Evolutionary conservation across 2,797 vertebrate species (phyloP).

Genomic region (Sebastes kiyomatsui): DNA sequence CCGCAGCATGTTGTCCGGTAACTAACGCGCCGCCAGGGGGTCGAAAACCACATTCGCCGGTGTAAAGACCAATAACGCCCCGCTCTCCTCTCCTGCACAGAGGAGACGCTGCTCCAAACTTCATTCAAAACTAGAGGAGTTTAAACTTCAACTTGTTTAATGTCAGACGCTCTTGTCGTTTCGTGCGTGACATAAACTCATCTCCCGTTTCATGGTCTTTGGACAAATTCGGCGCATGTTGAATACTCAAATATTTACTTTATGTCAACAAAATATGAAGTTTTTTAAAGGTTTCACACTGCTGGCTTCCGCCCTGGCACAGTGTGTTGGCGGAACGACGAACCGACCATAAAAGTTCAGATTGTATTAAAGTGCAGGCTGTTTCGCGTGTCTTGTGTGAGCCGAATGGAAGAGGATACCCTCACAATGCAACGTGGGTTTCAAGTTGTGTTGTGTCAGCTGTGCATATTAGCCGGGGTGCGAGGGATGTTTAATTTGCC

Average conservation of each 20-base stretch:
- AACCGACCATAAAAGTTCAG: slow-evolving; percentile 31
- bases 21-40: slow-evolving; percentile 10
- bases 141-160: neutral
- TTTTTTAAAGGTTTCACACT: neutral
- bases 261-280: neutral
- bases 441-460: neutral
- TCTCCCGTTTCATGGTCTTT: neutral
- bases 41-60: neutral
- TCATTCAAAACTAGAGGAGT: neutral
- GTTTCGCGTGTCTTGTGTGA: neutral
- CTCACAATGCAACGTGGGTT: neutral
- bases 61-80: neutral
- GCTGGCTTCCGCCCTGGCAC: slow-evolving; percentile 43
- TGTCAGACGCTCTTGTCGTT: neutral
- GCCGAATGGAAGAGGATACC: slow-evolving; percentile 25
- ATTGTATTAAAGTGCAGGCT: neutral
- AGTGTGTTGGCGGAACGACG: slow-evolving; percentile 6
- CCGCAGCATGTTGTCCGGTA: neutral
- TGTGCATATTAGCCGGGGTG: neutral
- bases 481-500: neutral
- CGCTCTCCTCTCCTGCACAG: neutral
- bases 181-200: accelerated
- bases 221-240: slow-evolving; percentile 24
- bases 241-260: neutral
- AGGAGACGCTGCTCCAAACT: slow-evolving; percentile 24